These are phyloP conservation scores for Rissa tridactyla DNA, from an alignment of 2,113 vertebrate species.

Conservation along the genomic window DNA sequence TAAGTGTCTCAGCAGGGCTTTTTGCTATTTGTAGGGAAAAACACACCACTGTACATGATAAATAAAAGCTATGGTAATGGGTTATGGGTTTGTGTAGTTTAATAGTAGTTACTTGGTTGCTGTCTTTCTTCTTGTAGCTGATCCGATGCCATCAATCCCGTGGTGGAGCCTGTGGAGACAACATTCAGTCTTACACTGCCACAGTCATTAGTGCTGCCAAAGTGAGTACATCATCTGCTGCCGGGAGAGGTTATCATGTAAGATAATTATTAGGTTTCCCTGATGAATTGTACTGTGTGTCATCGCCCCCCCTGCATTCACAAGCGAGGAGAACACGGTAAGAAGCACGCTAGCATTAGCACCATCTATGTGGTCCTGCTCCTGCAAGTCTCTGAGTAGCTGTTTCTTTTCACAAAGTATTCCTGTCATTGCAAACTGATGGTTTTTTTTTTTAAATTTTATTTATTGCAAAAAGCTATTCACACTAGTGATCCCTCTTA, in stretches of 20 bases:
- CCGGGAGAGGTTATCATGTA: constrained; percentile 19
- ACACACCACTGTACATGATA: constrained; percentile 58
- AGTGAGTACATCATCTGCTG: constrained; percentile 79
- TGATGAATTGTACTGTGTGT: constrained; percentile 29
- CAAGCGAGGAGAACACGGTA: not conserved
- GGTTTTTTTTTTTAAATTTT: fast-evolving
- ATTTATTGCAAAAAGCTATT: not conserved
- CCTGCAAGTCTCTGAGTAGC: not conserved
- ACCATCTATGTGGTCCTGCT: not conserved
- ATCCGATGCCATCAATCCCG: constrained; percentile 98
- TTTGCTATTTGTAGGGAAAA: constrained; percentile 70
- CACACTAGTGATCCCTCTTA: not conserved
- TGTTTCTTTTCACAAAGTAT: not conserved
- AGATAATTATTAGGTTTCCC: constrained; percentile 32
- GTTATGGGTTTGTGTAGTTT: constrained; percentile 65
- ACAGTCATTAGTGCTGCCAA: constrained; percentile 99
- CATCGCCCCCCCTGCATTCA: not conserved
- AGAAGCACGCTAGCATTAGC: not conserved
- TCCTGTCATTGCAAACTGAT: not conserved
- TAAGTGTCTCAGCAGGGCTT: constrained; percentile 74
- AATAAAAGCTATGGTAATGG: constrained; percentile 72
- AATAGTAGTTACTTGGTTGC: constrained; percentile 61
- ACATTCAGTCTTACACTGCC: constrained; percentile 97
- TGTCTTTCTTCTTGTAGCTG: constrained; percentile 77
- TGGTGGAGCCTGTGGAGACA: constrained; percentile 96